phyloP scores from a whole-genome alignment of 2,797 vertebrate species.

The Buceros bicornis region DNA sequence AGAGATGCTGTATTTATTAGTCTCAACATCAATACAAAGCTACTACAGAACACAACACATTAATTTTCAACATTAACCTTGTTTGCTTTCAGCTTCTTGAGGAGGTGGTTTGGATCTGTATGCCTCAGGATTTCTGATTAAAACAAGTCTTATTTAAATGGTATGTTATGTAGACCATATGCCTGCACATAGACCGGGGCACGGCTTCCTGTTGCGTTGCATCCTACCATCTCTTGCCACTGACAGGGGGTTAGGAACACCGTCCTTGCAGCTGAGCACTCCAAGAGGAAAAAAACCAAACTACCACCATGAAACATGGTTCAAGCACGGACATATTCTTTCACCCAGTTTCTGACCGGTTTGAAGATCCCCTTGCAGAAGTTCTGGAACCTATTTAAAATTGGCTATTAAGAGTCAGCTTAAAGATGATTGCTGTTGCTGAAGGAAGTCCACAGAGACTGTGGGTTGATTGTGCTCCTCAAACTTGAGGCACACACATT shows the following conservation, averaged over 20 bases:
- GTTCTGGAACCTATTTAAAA: neutral
- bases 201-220: neutral
- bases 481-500: neutral
- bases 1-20: slow-evolving; percentile 54
- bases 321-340: neutral
- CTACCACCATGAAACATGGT: neutral
- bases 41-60: neutral
- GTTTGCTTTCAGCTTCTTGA: neutral
- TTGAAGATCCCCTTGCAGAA: neutral
- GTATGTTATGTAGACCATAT: neutral
- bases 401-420: neutral
- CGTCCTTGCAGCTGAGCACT: neutral
- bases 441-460: neutral
- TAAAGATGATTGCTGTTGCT: neutral
- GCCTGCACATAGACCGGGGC: neutral
- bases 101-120: neutral
- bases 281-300: neutral
- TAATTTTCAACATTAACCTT: slow-evolving; percentile 47
- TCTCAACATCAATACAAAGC: slow-evolving; percentile 12
- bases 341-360: neutral
- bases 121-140: neutral
- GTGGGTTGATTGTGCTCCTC: neutral
- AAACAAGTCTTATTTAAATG: neutral
- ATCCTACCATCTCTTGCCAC: neutral
- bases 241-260: neutral